Percentiles rank a stretch among this genome's conserved stretches.
Conservation (phyloP, 2,113 vertebrate genomes). For the Meles meles region DNA sequence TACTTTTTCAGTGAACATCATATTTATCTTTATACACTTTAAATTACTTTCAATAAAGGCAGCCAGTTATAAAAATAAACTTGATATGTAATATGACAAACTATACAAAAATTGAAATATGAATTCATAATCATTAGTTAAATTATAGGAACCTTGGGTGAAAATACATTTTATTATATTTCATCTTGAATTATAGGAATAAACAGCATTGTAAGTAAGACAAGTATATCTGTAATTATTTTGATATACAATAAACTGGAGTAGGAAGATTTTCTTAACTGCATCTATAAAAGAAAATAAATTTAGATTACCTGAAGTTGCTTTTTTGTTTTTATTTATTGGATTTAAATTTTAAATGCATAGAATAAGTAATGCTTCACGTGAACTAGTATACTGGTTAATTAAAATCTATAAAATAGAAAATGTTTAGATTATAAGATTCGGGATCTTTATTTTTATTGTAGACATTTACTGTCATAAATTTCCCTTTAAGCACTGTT, state of each 20-base stretch:
- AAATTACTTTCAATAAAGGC: slow-evolving; percentile 59
- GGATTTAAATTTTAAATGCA: neutral
- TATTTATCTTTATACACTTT: slow-evolving; percentile 64
- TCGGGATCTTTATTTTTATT: neutral
- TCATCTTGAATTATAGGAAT: neutral
- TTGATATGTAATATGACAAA: slow-evolving; percentile 48
- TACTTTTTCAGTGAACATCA: slow-evolving; percentile 58
- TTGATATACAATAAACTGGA: neutral
- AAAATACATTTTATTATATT: slow-evolving; percentile 20
- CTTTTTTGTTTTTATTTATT: neutral
- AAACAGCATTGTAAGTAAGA: neutral
- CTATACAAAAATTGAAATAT: slow-evolving; percentile 55
- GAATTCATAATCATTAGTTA: slow-evolving; percentile 58
- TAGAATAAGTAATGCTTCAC: neutral
- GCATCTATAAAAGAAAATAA: neutral
- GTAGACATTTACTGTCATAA: neutral
- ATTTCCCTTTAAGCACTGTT: neutral
- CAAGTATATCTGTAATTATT: neutral
- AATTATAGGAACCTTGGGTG: slow-evolving; percentile 49
- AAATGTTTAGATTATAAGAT: neutral
- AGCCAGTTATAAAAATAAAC: slow-evolving; percentile 56
- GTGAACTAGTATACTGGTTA: neutral
- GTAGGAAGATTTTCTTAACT: neutral
- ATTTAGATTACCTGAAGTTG: neutral
- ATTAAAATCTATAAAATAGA: neutral